A percentile compares a stretch with the other conserved stretches of the same genome.
Evolutionary conservation across 2,113 vertebrate genomes (phyloP).

Genomic region (Rana temporaria): DNA sequence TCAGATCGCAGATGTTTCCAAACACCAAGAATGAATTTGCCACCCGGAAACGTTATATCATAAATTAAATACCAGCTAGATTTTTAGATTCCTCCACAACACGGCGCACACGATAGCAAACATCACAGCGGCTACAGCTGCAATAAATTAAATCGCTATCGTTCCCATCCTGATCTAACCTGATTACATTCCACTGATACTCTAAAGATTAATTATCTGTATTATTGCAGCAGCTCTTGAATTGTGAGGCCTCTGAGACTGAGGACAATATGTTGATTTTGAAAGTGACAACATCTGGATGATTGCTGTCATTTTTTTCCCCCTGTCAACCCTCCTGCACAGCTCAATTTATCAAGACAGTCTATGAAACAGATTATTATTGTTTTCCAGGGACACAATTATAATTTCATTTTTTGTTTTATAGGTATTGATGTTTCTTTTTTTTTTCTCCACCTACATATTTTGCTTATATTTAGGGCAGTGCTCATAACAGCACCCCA

Average conservation of each 20-base stretch:
- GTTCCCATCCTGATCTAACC: slow-evolving; percentile 59
- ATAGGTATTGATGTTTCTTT: too few species aligned
- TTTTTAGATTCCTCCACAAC: background rate
- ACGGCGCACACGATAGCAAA: too few species aligned
- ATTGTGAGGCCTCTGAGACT: background rate
- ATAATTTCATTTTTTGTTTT: too few species aligned
- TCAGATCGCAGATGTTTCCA: background rate
- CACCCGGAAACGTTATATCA: slow-evolving; percentile 1
- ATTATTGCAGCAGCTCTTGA: slow-evolving; percentile 16
- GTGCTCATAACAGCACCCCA: too few species aligned
- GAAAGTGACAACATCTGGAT: slow-evolving; percentile 11
- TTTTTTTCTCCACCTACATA: too few species aligned
- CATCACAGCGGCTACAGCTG: slow-evolving; percentile 19
- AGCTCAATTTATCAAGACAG: background rate
- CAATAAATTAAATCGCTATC: slow-evolving; percentile 45
- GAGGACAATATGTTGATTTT: slow-evolving; percentile 35
- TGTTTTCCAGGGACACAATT: too few species aligned
- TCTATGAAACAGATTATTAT: too few species aligned
- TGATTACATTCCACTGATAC: background rate
- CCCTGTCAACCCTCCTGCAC: background rate
- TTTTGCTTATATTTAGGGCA: too few species aligned
- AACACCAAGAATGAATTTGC: background rate
- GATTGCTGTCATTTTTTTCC: background rate
- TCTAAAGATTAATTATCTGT: slow-evolving; percentile 44
- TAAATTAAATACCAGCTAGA: background rate